Conservation (phyloP, 2,888 invertebrate genomes). For the Pharmacophagus antenor region DNA sequence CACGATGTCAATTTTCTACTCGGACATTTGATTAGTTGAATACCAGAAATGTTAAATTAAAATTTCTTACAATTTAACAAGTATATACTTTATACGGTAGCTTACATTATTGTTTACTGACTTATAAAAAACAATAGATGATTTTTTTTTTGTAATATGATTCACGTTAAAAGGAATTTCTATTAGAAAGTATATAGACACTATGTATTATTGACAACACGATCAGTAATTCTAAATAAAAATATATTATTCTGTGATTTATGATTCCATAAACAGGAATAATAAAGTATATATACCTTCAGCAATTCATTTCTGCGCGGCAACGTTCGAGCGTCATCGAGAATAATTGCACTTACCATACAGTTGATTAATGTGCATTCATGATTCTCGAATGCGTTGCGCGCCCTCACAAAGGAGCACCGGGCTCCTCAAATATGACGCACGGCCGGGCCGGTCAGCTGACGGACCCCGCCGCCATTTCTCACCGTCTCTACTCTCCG, state of each 20-base stretch:
- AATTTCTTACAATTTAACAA: too few relatives aligned
- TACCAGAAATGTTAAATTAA: too few relatives aligned
- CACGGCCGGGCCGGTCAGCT: constrained; percentile 33
- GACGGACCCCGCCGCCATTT: constrained; percentile 35
- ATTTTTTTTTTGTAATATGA: too few relatives aligned
- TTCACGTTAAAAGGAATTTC: too few relatives aligned
- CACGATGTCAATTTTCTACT: too few relatives aligned
- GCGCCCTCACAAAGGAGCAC: constrained; percentile 32
- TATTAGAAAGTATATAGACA: too few relatives aligned
- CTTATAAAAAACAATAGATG: neutral
- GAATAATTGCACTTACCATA: constrained; percentile 40
- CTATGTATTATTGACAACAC: too few relatives aligned
- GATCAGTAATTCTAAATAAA: neutral
- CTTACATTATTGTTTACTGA: neutral
- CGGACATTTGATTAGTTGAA: too few relatives aligned
- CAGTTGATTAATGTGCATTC: constrained; percentile 57
- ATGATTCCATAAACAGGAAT: neutral
- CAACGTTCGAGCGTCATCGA: constrained; percentile 29
- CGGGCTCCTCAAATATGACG: constrained; percentile 32
- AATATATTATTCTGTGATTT: neutral
- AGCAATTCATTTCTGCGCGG: constrained; percentile 23
- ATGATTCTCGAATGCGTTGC: constrained; percentile 44
- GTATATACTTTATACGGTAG: too few relatives aligned
- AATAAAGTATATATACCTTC: constrained; percentile 1
- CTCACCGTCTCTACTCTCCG: constrained; percentile 25